These are phyloP conservation scores for Hypotaenidia philippensis DNA, from an alignment of 2,797 vertebrate species.

Conservation along the genomic window DNA sequence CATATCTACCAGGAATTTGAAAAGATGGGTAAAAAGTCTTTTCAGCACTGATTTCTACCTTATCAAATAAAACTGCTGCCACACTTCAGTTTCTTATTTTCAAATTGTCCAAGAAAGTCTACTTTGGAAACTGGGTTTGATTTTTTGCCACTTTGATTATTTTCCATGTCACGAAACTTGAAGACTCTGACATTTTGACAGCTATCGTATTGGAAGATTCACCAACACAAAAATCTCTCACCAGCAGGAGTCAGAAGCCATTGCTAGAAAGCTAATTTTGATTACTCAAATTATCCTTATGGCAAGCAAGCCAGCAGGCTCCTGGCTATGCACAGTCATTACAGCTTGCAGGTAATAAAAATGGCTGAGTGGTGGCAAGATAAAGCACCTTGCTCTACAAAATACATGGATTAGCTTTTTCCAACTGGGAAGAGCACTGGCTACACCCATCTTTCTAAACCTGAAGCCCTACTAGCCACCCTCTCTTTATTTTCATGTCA, in stretches of 20 bases:
- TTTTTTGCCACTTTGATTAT: not conserved
- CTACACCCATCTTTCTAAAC: not conserved
- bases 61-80: not conserved
- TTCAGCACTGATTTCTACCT: not conserved
- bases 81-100: not conserved
- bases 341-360: not conserved
- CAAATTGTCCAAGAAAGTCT: not conserved
- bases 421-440: not conserved
- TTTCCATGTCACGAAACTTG: not conserved
- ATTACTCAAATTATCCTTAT: not conserved
- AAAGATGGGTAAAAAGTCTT: not conserved
- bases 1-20: not conserved
- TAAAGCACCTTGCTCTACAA: not conserved
- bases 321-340: not conserved
- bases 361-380: not conserved
- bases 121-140: not conserved
- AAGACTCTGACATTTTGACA: not conserved
- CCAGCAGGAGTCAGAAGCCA: not conserved
- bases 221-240: not conserved
- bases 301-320: not conserved
- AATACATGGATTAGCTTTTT: not conserved
- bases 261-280: not conserved
- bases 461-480: not conserved
- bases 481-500: not conserved
- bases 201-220: not conserved